A percentile compares a stretch with the other conserved stretches of the same genome.
Conservation (phyloP, 2,888 invertebrate species). For the Hypolimnas misippus region DNA sequence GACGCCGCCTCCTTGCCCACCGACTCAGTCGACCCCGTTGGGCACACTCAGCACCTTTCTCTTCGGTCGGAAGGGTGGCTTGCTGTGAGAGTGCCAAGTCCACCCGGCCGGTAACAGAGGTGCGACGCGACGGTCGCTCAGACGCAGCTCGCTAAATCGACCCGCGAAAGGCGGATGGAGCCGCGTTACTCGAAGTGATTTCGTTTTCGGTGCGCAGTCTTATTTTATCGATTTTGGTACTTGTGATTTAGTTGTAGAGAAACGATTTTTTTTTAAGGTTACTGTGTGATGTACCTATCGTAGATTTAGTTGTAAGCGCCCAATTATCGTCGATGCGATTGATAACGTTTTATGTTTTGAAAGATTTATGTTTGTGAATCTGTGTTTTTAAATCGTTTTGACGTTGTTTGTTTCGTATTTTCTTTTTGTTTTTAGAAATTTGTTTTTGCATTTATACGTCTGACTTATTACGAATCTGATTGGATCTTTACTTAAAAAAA, state of each 20-base stretch:
- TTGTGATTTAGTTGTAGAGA: conserved; percentile 57
- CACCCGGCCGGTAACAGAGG: conserved; percentile 15
- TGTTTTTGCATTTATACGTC: conserved; percentile 71
- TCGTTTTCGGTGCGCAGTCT: conserved; percentile 38
- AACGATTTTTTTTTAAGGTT: conserved; percentile 44
- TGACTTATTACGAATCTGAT: conserved; percentile 45
- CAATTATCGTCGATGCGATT: conserved; percentile 42
- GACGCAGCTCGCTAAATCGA: conserved; percentile 37
- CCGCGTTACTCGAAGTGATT: conserved; percentile 36
- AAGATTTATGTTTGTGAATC: conserved; percentile 52
- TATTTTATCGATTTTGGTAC: conserved; percentile 47
- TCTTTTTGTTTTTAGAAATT: conserved; percentile 51
- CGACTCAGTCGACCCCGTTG: conserved; percentile 75
- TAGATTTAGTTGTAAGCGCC: conserved; percentile 33
- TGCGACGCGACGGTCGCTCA: conserved; percentile 35
- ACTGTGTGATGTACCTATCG: conserved; percentile 48
- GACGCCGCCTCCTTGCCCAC: conserved; percentile 52
- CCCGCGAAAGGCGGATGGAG: conserved; percentile 33
- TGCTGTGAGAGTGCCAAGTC: conserved; percentile 71
- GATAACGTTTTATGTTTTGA: conserved; percentile 55
- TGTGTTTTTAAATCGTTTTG: conserved; percentile 60
- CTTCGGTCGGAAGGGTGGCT: conserved; percentile 93
- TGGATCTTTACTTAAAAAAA: conserved; percentile 30
- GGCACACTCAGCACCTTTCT: conserved; percentile 91
- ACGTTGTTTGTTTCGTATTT: conserved; percentile 64